phyloP scores from a whole-genome alignment of 1,140 invertebrate genomes.

The Camponotus floridanus region DNA sequence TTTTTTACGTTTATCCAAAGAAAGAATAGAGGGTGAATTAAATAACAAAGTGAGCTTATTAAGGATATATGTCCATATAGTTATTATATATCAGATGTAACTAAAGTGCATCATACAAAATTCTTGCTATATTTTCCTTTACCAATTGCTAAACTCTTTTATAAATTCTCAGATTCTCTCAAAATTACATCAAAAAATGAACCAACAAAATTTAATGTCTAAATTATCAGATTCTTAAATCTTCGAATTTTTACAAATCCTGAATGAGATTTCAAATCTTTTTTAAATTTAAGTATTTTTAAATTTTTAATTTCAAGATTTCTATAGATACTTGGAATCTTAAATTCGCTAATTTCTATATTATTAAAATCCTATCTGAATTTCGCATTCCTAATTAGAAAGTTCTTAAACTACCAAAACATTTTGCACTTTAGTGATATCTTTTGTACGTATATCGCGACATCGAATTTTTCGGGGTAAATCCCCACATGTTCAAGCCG shows the following conservation, averaged over 20 bases:
- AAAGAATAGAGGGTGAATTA: slow-evolving; percentile 73
- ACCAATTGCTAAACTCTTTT: not conserved
- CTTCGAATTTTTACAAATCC: not conserved
- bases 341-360: not conserved
- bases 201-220: not conserved
- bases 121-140: not conserved
- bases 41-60: slow-evolving; percentile 77
- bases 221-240: not conserved
- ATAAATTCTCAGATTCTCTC: not conserved
- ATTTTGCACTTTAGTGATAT: slow-evolving; percentile 41
- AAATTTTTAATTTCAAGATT: not conserved
- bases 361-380: not conserved
- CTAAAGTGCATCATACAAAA: slow-evolving; percentile 35
- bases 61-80: slow-evolving; percentile 71
- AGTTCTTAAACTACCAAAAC: not conserved
- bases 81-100: slow-evolving; percentile 48
- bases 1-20: slow-evolving; percentile 84
- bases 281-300: not conserved
- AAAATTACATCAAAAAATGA: not conserved
- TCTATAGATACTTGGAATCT: not conserved
- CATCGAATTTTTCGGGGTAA: slow-evolving; percentile 68
- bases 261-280: not conserved
- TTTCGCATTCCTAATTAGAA: not conserved
- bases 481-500: slow-evolving; percentile 65
- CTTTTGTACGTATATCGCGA: slow-evolving; percentile 64